Evolutionary conservation across 2,888 invertebrate genomes (phyloP).

Genomic region (Spodoptera littoralis): DNA sequence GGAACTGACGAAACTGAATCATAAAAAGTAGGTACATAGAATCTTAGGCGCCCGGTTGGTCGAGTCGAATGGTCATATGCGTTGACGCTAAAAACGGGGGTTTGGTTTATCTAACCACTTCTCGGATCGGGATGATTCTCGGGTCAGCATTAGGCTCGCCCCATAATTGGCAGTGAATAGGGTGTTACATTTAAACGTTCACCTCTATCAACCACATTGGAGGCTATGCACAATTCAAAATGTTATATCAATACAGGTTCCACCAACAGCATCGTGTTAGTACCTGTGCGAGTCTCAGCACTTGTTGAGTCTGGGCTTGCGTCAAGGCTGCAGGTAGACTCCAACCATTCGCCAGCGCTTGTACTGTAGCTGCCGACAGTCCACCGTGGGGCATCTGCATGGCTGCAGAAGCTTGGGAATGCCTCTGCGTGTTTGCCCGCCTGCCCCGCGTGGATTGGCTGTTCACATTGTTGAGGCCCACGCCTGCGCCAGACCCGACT

Average conservation of each 20-base stretch:
- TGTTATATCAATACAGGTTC: too few species aligned
- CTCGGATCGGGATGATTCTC: too few species aligned
- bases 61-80: too few species aligned
- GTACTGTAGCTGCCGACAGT: constrained; percentile 80
- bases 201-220: neutral
- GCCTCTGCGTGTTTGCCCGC: constrained; percentile 72
- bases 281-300: constrained; percentile 85
- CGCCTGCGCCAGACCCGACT: constrained; percentile 63
- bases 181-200: neutral
- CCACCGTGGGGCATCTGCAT: constrained; percentile 83
- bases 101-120: too few species aligned
- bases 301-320: constrained; percentile 86
- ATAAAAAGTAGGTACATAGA: too few species aligned
- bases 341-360: constrained; percentile 83
- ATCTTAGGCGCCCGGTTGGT: too few species aligned
- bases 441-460: constrained; percentile 77
- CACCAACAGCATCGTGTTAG: too few species aligned
- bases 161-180: too few species aligned
- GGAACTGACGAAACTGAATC: too few species aligned
- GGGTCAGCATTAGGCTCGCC: too few species aligned
- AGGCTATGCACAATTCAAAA: too few species aligned
- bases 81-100: too few species aligned
- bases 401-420: constrained; percentile 71
- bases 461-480: constrained; percentile 65
- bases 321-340: constrained; percentile 77